These are phyloP conservation scores for Autographa pulchrina DNA, from an alignment of 2,888 invertebrate species.

Conservation along the genomic window DNA sequence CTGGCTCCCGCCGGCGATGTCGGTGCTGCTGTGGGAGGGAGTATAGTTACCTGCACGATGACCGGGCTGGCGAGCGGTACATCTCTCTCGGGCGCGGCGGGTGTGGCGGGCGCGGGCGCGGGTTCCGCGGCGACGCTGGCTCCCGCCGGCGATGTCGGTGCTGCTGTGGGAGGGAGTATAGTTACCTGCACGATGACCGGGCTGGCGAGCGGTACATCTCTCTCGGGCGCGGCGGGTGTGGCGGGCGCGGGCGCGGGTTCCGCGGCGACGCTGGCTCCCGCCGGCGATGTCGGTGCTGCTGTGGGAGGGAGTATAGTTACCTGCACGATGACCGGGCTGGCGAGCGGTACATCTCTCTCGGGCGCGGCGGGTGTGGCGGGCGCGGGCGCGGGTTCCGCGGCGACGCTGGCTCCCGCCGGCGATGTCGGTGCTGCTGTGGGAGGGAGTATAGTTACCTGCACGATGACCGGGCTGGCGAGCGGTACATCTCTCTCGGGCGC, in stretches of 20 bases:
- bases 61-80: constrained; percentile 27
- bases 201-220: constrained; percentile 20
- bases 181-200: constrained; percentile 29
- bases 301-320: constrained; percentile 18
- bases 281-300: constrained; percentile 38
- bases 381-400: not conserved
- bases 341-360: constrained; percentile 20
- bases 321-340: constrained; percentile 29
- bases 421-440: constrained; percentile 43
- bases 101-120: constrained; percentile 1
- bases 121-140: not conserved
- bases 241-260: not conserved
- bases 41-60: constrained; percentile 17
- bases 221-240: constrained; percentile 14
- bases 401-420: constrained; percentile 21
- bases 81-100: constrained; percentile 14
- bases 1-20: constrained; percentile 30
- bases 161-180: constrained; percentile 23
- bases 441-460: constrained; percentile 20
- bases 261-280: constrained; percentile 16
- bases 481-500: constrained; percentile 22
- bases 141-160: constrained; percentile 39
- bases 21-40: constrained; percentile 45
- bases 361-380: constrained; percentile 8
- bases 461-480: constrained; percentile 19